Base-by-base conservation (phyloP, 1,140 invertebrate genomes). In the Euglossa dilemma region DNA sequence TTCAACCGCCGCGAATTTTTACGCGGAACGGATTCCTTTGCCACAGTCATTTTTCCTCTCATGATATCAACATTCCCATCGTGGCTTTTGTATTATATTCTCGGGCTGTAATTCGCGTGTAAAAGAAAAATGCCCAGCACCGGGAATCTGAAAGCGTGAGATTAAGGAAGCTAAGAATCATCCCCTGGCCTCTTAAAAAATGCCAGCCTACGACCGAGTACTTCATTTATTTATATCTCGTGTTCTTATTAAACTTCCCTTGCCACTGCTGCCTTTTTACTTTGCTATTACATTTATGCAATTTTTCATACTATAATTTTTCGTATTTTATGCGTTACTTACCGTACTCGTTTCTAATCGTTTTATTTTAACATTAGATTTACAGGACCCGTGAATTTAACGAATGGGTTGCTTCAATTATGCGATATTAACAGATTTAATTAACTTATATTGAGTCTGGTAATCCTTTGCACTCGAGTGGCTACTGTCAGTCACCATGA, bases 11-110 rank as follows among this genome's bases (percentile, higher is more conserved):
- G 79, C 16, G 59, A 74, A 56, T 54, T 74, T 80, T 64, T 80
- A 75, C 43, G 14, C 0, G 28, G 36, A 81, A 75, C n/a, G 79
- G 20, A 74, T 66, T 81, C 71, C 61, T 16, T 18, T 7, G n/a
- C 14, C 23, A 23, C 11, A 47, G 28, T 73, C 36, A 45, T 74
- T 74, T 64, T 63, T n/a, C 71, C n/a, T 28, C 52, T 16, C 45
- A n/a, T 25, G 45, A 80, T 70, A 79, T 79, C 67, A 63, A 45
- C 76, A 79, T 79, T 79, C 64, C 57, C 47, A 6, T 52, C 54
- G 56, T 80, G 28, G 36, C 50, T 59, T n/a, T 64, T 45, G 52
- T 47, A 18, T 64, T 66, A 47, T 47, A 74, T 66, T 47, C 20
- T 64, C 18, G 23, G 50, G 61, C 52, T 61, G 57, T 66, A 81